Base-by-base conservation (phyloP, 2,888 invertebrate species). In the Clunio marinus region DNA sequence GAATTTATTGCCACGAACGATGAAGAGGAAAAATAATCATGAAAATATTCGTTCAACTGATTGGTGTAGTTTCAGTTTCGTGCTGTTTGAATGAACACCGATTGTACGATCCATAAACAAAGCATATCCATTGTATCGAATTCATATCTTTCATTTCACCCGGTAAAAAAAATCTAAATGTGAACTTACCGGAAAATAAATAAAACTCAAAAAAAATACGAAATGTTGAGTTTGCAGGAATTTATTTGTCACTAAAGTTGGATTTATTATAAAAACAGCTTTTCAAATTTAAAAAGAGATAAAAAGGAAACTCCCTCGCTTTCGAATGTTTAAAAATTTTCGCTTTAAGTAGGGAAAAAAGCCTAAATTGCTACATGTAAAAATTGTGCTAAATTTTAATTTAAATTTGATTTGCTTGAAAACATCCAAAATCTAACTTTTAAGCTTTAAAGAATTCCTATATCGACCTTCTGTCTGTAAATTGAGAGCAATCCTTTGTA, bases 71-170 rank as follows among this genome's bases (percentile, higher is more conserved):
- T 22, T 17, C 32, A 32, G 4, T 10, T 15, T 51, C 51, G 51
- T 51, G 51, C 51, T 22, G 27, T 15, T 17, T 60, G 60, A 60
- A 60, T 60, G 60, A 60, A 37, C 37, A 37, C 15, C 41, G 37
- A 60, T 60, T 60, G 60, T 58, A 24, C 22, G 60, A 60, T 10
- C 24, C 60, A 60, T 60, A 35, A 60, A 60, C 60, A 60, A 60
- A 24, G 60, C 37, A 37, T 20, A 41, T 20, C 24, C 60, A 60
- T 60, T 60, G 60, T 58, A 51, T 51, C 8, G 51, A 3, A 5
- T 45, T 45, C 8, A 13, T 45, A 13, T 15, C 13, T 15, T 45
- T 13, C 4, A 13, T 45, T 15, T 45, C 45, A 15, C 17, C 45
- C n/a, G 1, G 51, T 8, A 51, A 3, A 2, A 22, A 51, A 32